phyloP scores from a whole-genome alignment of 1,140 invertebrate species.

The Ceratina calcarata region DNA sequence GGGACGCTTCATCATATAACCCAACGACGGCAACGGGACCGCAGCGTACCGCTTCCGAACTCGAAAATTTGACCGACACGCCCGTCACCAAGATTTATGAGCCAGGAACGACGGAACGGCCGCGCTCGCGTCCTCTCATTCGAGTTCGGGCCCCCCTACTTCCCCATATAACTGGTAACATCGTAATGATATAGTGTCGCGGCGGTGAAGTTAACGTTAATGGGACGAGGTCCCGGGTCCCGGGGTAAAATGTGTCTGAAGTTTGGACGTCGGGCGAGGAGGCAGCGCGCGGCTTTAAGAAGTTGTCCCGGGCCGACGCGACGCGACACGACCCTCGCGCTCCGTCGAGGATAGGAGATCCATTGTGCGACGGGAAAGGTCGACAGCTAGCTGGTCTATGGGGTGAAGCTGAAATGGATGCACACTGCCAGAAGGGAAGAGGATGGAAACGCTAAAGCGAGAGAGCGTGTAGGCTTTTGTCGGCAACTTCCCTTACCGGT shows the following conservation, averaged over 20 bases:
- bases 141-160: conserved; percentile 21
- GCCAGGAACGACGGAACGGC: neutral
- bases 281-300: conserved; percentile 66
- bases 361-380: conserved; percentile 57
- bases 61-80: conserved; percentile 24
- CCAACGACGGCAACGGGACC: too few species aligned
- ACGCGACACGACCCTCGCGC: neutral
- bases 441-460: neutral
- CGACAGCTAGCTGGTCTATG: conserved; percentile 37
- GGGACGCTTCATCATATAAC: neutral
- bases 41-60: neutral
- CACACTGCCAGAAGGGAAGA: neutral
- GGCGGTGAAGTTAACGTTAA: conserved; percentile 68
- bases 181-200: conserved; percentile 68
- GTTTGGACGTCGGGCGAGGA: conserved; percentile 65
- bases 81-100: conserved; percentile 49
- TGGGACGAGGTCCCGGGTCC: conserved; percentile 55
- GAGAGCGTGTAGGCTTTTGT: conserved; percentile 63
- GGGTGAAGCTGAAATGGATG: conserved; percentile 37
- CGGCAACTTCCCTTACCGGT: conserved; percentile 57
- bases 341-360: conserved; percentile 56
- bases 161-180: conserved; percentile 49
- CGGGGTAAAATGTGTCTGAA: conserved; percentile 70
- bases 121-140: neutral
- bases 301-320: conserved; percentile 64